A percentile compares a stretch with the other conserved stretches of the same genome.
These are phyloP conservation scores for Brotula barbata DNA, from an alignment of 2,797 vertebrate genomes.

Conservation along the genomic window DNA sequence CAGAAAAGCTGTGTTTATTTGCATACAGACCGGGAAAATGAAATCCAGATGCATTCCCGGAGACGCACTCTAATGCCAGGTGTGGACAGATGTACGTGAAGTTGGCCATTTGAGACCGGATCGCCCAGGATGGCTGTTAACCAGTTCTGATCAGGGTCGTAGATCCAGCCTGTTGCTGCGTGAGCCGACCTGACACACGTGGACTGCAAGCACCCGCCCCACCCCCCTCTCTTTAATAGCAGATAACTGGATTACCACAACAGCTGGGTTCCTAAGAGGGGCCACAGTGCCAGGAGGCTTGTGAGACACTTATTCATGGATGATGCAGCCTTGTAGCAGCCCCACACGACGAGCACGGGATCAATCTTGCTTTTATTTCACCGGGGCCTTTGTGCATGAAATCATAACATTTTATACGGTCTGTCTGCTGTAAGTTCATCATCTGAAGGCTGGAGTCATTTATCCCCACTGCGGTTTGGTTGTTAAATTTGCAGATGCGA, in stretches of 20 bases:
- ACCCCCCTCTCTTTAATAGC: constrained; percentile 32
- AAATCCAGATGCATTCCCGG: no score
- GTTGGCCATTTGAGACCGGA: no score
- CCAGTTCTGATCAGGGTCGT: no score
- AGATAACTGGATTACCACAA: constrained; percentile 64
- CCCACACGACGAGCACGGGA: constrained; percentile 15
- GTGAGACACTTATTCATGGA: constrained; percentile 36
- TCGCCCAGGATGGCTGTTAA: no score
- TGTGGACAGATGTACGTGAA: no score
- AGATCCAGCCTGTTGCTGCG: constrained; percentile 31
- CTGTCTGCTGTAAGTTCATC: constrained; percentile 11
- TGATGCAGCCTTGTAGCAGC: constrained; percentile 35
- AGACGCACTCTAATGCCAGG: no score
- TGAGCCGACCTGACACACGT: constrained; percentile 37
- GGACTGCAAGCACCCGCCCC: not conserved
- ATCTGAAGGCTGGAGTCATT: constrained; percentile 10
- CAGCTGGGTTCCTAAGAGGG: constrained; percentile 45
- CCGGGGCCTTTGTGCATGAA: constrained; percentile 7
- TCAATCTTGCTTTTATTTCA: constrained; percentile 32
- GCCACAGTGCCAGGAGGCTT: constrained; percentile 19
- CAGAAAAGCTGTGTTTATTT: no score
- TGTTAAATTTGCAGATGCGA: constrained; percentile 27
- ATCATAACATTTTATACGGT: constrained; percentile 14
- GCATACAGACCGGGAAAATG: no score
- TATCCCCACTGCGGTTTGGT: constrained; percentile 2